Conservation (phyloP, 2,888 invertebrate genomes). For the Hyposoter dolosus region DNA sequence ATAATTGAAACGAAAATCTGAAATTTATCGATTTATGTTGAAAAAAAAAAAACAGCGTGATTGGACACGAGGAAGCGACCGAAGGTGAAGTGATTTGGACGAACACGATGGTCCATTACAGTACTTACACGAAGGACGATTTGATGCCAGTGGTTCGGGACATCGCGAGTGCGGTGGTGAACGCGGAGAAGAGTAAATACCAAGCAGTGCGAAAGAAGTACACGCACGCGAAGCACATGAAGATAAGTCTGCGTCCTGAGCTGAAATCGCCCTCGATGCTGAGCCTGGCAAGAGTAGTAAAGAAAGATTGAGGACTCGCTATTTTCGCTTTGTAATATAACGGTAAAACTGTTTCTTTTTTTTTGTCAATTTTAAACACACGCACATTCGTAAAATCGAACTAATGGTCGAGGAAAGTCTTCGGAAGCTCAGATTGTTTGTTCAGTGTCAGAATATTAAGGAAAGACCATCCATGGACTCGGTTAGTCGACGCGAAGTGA, state of each 20-base stretch:
- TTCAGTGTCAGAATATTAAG: conserved; percentile 53
- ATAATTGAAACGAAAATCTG: not conserved
- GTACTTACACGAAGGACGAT: conserved; percentile 90
- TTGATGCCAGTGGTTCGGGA: conserved; percentile 89
- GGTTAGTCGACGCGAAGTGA: not conserved
- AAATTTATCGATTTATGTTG: not conserved
- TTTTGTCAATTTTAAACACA: conserved; percentile 53
- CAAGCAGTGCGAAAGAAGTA: conserved; percentile 91
- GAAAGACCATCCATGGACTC: not conserved
- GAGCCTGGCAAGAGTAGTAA: conserved; percentile 70
- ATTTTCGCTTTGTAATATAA: conserved; percentile 52
- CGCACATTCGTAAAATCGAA: conserved; percentile 52
- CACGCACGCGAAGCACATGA: conserved; percentile 86
- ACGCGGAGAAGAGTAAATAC: conserved; percentile 90
- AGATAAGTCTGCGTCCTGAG: conserved; percentile 88
- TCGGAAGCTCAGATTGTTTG: conserved; percentile 65
- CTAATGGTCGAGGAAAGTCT: conserved; percentile 56
- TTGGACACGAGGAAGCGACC: conserved; percentile 82
- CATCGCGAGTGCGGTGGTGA: conserved; percentile 89
- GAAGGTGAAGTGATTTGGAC: conserved; percentile 88
- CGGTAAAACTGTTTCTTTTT: conserved; percentile 41
- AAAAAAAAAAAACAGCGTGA: conserved; percentile 72
- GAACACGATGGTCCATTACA: conserved; percentile 90
- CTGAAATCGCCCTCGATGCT: conserved; percentile 85
- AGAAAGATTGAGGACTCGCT: conserved; percentile 48